Percentiles rank a stretch among this genome's conserved stretches.
phyloP scores from a whole-genome alignment of 2,113 vertebrate species.

The Nesoenas mayeri region DNA sequence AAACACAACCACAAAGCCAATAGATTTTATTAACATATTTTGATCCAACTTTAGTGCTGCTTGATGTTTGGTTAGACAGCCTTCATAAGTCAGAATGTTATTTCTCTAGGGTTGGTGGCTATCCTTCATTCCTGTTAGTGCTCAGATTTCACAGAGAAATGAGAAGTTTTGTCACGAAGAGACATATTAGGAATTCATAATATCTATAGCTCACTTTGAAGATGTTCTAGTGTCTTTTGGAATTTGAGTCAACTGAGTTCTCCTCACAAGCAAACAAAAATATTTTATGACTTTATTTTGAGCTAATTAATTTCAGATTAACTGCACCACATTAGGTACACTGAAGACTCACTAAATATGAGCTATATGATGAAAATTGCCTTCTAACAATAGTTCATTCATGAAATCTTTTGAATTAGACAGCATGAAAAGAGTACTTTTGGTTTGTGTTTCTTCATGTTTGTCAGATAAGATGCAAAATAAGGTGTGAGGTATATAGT shows the following conservation, averaged over 20 bases:
- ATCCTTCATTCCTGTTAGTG: not conserved
- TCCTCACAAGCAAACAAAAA: not conserved
- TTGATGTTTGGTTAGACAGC: constrained; percentile 20
- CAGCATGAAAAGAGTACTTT: not conserved
- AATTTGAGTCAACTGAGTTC: not conserved
- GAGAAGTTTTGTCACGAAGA: not conserved
- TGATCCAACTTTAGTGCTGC: not conserved
- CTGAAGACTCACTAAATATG: not conserved
- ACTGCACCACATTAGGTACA: not conserved
- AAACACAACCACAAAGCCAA: not conserved
- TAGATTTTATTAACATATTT: not conserved
- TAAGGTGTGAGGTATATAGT: not conserved
- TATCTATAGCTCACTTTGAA: not conserved
- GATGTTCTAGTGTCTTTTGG: not conserved
- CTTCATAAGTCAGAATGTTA: not conserved
- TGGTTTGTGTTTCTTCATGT: not conserved
- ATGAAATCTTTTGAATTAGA: not conserved
- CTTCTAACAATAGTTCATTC: not conserved
- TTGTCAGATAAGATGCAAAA: not conserved
- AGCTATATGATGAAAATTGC: not conserved
- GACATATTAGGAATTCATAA: not conserved
- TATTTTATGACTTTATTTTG: not conserved
- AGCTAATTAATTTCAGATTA: not conserved
- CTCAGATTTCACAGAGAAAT: not conserved
- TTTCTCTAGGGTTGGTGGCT: not conserved